Base-by-base conservation (phyloP, 37 sponge, comb jelly and placozoan genomes). In the Bolinopsis microptera region DNA sequence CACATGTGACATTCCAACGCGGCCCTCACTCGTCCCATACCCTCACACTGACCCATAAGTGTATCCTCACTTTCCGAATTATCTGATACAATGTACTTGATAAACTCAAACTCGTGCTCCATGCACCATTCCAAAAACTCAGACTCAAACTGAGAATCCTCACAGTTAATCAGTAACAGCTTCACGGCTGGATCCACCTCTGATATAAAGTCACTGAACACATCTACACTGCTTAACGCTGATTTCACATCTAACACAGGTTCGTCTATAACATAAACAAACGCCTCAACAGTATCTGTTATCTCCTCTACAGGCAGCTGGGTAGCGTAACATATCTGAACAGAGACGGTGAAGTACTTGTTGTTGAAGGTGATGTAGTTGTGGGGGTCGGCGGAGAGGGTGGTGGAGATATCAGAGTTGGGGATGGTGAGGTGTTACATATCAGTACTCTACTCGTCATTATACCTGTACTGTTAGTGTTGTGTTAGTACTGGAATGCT, bases 31-130 rank as follows among this genome's bases (percentile, higher is more conserved):
- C 90, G 32, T 0, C 90, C 90, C 32, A 86, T 86, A 38, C 90
- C 90, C 3, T 86, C 90, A 86, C 30, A 25, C 26, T 86, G 90
- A 16, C 90, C 90, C 90, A 86, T 39, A 5, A 86, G 0, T 0
- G 34, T 38, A 3, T 86, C 90, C 90, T 86, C 90, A 0, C n/a
- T 2, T 5, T 80, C 27, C 23, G 83, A 33, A 18, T 77, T 32
- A 22, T 70, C 74, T 77, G 80, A 1, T 18, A 34, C 80, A 5
- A 86, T 2, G 30, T 39, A 86, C 61, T 86, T 39, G n/a, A 86
- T 48, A n/a, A 86, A 86, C 90, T 86, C 90, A 24, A 86, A 86
- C 90, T 86, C 90, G 2, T 41, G 26, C 90, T 86, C 90, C 26
- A 86, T 30, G 36, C 90, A 41, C 90, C 90, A 86, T 40, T 86